Evolutionary conservation across 1,140 invertebrate species (phyloP), one percentile per base, ranked within the genome.

Genomic region (Drosophila pachea): DNA sequence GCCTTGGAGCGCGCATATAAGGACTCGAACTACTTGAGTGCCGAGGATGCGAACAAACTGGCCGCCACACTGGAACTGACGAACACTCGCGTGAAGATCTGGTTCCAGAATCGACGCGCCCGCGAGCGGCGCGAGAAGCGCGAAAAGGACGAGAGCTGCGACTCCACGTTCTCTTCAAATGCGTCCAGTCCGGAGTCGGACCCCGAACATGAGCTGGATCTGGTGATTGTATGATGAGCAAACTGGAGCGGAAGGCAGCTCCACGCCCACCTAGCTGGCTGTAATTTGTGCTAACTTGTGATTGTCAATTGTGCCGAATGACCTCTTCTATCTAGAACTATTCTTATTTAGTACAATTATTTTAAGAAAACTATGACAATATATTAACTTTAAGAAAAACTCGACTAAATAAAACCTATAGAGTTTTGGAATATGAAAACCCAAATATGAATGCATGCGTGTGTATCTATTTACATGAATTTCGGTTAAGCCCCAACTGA

Each of bases 61-160:
- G 91, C 91, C 5, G 86, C 77, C 12, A 73, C 78, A 32, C 73
- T 91, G 35, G 84, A 91, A 16, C 65, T 91, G 38, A 91, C 91
- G 5, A 91, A 91, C 74, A 90, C 90, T n/a, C 79, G 91, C 16
- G 93, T 95, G n/a, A 95, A 95, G 91, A 95, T 95, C 73, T 95
- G 94, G 94, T 95, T 95, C 86, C 94, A 95, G 90, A 95, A 95
- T 89, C 91, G 94, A 55, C 89, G 94, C 56, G 94, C 94, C 0
- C 90, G 94, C 52, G 94, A 94, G 78, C 89, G 94, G 45, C 89
- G 94, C 49, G 94, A 95, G 81, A 90, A 89, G 56, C 87, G 89
- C 5, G 89, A 89, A 68, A 76, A 77, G 52, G 83, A 89, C 35
- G 88, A 89, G 55, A 87, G 74, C 69, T 84, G 77, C 9, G 87